Evolutionary conservation across 2,888 invertebrate genomes (phyloP).

Genomic region (Ctenicera cuprea): DNA sequence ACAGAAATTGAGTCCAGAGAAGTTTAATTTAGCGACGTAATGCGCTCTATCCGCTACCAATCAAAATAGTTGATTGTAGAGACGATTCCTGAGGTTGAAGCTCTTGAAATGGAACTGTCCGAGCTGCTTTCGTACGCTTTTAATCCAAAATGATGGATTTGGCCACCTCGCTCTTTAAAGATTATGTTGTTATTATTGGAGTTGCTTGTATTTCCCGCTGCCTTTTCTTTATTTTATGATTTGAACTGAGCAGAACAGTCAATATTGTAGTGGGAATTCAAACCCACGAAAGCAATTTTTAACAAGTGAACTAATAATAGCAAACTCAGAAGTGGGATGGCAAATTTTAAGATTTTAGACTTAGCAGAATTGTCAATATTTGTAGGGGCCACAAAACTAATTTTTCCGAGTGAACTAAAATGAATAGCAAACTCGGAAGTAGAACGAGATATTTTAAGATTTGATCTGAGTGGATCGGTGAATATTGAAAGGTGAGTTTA

Average conservation of each 20-base stretch:
- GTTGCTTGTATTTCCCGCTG: neutral
- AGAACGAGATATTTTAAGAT: too few species aligned
- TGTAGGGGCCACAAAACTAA: too few species aligned
- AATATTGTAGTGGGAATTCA: neutral
- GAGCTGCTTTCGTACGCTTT: neutral
- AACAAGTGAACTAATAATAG: too few species aligned
- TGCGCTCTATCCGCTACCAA: slow-evolving; percentile 38
- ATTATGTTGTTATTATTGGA: neutral
- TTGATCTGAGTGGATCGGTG: too few species aligned
- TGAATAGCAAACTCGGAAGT: too few species aligned
- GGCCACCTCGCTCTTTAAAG: neutral
- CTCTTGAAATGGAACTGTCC: slow-evolving; percentile 11
- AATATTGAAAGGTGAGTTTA: too few species aligned
- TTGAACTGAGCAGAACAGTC: neutral
- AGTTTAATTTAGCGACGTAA: slow-evolving; percentile 42
- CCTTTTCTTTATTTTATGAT: neutral
- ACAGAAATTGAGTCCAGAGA: slow-evolving; percentile 42
- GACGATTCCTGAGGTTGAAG: slow-evolving; percentile 17
- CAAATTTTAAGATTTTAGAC: too few species aligned
- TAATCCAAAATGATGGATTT: neutral
- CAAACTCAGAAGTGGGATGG: too few species aligned
- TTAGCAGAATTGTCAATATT: too few species aligned
- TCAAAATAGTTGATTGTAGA: slow-evolving; percentile 13
- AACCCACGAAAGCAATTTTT: too few species aligned
- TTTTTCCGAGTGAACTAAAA: too few species aligned